These are phyloP conservation scores for Potorous gilbertii DNA, from an alignment of 2,797 vertebrate species.

Conservation along the genomic window DNA sequence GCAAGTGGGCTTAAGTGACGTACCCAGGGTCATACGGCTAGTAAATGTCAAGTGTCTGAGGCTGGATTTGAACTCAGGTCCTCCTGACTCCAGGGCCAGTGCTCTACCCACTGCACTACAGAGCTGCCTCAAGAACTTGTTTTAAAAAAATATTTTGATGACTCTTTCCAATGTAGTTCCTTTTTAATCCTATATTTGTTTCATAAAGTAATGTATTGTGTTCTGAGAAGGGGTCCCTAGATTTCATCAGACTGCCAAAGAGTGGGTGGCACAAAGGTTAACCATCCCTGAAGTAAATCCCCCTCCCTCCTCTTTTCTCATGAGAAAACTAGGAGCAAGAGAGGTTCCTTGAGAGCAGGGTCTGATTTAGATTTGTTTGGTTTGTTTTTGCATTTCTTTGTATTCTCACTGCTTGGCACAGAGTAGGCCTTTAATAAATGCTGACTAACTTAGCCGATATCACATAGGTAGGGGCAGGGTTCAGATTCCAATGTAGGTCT, in stretches of 20 bases:
- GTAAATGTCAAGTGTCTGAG: too few relatives aligned
- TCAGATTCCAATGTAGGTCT: neutral
- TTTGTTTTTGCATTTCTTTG: neutral
- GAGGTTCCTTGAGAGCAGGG: neutral
- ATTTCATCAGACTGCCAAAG: neutral
- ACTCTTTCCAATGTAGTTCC: neutral
- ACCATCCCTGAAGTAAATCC: neutral
- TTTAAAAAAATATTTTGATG: neutral
- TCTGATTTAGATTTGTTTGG: neutral
- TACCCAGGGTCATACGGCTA: too few relatives aligned
- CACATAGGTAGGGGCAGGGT: neutral
- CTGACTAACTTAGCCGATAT: neutral
- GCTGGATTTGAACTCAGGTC: too few relatives aligned
- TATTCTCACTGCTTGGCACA: neutral
- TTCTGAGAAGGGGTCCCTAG: neutral
- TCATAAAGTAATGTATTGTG: neutral
- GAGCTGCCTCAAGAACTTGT: too few relatives aligned
- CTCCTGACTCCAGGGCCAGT: too few relatives aligned
- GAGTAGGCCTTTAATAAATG: neutral
- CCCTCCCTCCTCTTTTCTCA: neutral
- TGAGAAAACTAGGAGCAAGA: neutral
- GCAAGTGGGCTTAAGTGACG: too few relatives aligned
- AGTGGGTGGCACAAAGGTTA: neutral
- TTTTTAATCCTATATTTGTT: neutral
- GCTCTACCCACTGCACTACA: too few relatives aligned